A percentile compares a stretch with the other conserved stretches of the same genome.
These are phyloP conservation scores for Nothura maculosa DNA, from an alignment of 2,797 vertebrate species.

Conservation along the genomic window DNA sequence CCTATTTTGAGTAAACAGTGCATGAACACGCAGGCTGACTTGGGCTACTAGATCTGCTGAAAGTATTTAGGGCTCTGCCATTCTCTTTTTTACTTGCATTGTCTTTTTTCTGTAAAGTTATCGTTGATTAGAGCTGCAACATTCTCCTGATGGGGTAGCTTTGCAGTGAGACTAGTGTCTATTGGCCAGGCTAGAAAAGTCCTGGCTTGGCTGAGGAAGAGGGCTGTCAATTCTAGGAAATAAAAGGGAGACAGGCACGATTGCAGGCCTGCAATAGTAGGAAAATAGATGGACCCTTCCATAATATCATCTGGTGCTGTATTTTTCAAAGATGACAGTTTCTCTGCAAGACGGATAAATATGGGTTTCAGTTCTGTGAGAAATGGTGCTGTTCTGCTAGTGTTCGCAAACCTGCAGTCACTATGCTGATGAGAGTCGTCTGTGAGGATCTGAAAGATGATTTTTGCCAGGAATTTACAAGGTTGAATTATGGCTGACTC, in stretches of 20 bases:
- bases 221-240: not conserved
- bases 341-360: not conserved
- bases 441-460: not conserved
- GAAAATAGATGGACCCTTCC: not conserved
- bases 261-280: not conserved
- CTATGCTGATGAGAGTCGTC: not conserved
- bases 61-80: not conserved
- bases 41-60: not conserved
- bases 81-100: not conserved
- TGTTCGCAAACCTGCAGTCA: not conserved
- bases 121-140: not conserved
- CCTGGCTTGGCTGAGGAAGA: not conserved
- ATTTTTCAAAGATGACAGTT: constrained; percentile 10
- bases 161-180: not conserved
- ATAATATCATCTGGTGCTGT: not conserved
- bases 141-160: not conserved
- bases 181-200: not conserved
- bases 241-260: not conserved
- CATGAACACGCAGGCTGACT: not conserved
- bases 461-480: not conserved
- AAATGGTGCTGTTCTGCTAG: not conserved
- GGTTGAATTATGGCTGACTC: not conserved
- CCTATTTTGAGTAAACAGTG: not conserved
- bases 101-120: not conserved
- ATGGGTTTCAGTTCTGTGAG: not conserved